phyloP scores from a whole-genome alignment of 2,113 vertebrate species.

The Plecturocebus donacophilus region DNA sequence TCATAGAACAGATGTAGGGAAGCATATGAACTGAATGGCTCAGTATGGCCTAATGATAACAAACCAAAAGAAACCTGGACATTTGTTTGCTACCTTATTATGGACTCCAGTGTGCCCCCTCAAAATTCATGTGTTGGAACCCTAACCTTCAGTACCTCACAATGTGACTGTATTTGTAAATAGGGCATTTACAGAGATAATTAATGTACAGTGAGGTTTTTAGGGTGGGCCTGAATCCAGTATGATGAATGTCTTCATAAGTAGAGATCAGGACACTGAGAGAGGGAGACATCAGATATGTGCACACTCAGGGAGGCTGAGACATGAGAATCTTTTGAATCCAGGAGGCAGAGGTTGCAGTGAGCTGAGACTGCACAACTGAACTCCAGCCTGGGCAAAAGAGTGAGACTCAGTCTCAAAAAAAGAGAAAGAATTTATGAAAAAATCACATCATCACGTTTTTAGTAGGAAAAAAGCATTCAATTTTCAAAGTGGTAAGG shows the following conservation, averaged over 20 bases:
- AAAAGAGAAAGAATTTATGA: neutral
- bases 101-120: neutral
- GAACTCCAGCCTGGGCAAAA: too few relatives aligned
- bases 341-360: too few relatives aligned
- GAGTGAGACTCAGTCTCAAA: rapidly evolving
- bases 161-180: neutral
- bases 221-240: neutral
- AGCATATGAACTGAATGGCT: neutral
- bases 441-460: neutral
- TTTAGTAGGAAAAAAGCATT: neutral
- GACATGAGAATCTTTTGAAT: too few relatives aligned
- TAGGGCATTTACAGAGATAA: neutral
- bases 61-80: neutral
- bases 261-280: neutral
- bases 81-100: neutral
- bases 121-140: neutral
- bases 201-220: neutral
- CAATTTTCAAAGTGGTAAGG: neutral
- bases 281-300: neutral
- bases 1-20: neutral
- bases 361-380: too few relatives aligned
- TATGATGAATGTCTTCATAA: neutral
- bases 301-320: neutral
- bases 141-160: rapidly evolving
- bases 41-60: neutral